Base-by-base conservation (phyloP, 2,888 invertebrate species). In the Isoperla grammatica region DNA sequence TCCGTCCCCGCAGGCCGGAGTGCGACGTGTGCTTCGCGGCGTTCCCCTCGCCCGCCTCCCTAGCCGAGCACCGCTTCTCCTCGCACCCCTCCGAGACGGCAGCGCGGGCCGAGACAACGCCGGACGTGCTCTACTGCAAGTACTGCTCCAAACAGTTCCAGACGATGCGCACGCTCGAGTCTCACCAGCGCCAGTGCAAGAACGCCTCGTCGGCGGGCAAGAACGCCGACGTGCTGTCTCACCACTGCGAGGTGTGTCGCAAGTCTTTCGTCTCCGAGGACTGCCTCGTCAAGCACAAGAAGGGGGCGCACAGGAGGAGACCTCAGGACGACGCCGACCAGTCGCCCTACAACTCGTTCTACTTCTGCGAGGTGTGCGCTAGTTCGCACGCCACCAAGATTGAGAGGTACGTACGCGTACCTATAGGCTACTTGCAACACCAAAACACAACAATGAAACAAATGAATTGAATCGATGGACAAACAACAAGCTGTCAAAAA, bases 351-450 rank as follows among this genome's bases (percentile, higher is more conserved):
- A 74, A 75, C 64, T 65, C 74, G 13, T 74, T 74, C 63, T 75
- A 73, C 49, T 73, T 75, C 11, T 78, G 78, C 63, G 78, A 78
- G 64, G 67, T 78, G 48, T 78, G 78, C 61, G 75, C 76, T 4
- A 73, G 73, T 54, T 75, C 77, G 0, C 75, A 76, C 67, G 72
- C 75, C 1, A 76, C 75, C 57, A 76, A 78, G 64, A 75, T 77
- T 70, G 77, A 77, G 62, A 4, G n/a, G n/a, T n/a, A n/a, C n/a
- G n/a, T n/a, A n/a, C n/a, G n/a, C n/a, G n/a, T n/a, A n/a, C n/a
- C n/a, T n/a, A n/a, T n/a, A n/a, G n/a, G n/a, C n/a, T n/a, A n/a
- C n/a, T n/a, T n/a, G n/a, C n/a, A n/a, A n/a, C n/a, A n/a, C n/a
- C n/a, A n/a, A n/a, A n/a, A n/a, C n/a, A n/a, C n/a, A n/a, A n/a